Evolutionary conservation across 2,113 vertebrate species (phyloP).

Genomic region (Gallinago undulata): DNA sequence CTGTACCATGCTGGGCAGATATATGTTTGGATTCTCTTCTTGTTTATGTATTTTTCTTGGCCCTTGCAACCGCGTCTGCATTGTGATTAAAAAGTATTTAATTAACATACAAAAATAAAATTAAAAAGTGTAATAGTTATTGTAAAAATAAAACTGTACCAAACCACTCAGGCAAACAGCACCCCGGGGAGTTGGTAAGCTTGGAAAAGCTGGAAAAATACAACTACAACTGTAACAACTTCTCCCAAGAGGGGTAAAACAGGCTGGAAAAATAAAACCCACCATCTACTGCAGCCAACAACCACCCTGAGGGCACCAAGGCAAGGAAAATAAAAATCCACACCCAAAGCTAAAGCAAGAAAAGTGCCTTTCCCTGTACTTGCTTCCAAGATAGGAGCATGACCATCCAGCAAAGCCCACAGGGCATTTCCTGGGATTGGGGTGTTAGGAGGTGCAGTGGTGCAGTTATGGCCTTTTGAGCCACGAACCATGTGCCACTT

Average conservation of each 20-base stretch:
- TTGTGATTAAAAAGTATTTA: conserved; percentile 59
- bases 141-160: conserved; percentile 65
- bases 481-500: accelerated
- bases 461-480: background rate
- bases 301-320: background rate
- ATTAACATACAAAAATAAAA: conserved; percentile 76
- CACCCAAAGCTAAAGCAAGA: background rate
- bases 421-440: background rate
- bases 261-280: conserved; percentile 52
- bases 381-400: background rate
- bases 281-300: conserved; percentile 11
- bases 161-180: conserved; percentile 61
- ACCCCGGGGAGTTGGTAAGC: conserved; percentile 23
- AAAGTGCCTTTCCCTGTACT: background rate
- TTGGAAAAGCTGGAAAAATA: conserved; percentile 57
- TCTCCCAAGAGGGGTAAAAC: conserved; percentile 26
- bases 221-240: conserved; percentile 12
- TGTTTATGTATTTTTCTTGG: conserved; percentile 74
- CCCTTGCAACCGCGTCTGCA: background rate
- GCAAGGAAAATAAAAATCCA: background rate
- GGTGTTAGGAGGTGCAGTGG: background rate
- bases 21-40: conserved; percentile 65
- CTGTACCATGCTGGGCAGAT: conserved; percentile 47
- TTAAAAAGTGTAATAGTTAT: conserved; percentile 65
- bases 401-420: background rate